Base-by-base conservation (phyloP, 2,888 invertebrate genomes). In the Camponotus fellah region DNA sequence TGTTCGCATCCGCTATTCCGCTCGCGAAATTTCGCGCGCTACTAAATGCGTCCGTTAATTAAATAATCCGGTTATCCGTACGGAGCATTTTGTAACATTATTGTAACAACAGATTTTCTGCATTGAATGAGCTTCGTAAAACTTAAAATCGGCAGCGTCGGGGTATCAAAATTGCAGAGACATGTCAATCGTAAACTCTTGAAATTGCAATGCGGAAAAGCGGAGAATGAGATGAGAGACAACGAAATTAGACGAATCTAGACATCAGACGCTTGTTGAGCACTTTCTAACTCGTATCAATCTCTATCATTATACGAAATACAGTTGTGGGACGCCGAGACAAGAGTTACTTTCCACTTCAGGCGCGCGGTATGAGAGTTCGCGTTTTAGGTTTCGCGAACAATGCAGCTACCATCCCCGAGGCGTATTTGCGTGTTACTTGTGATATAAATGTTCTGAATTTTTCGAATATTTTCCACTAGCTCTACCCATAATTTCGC, bases 201-300 rank as follows among this genome's bases (percentile, higher is more conserved):
- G 53, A 72, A 77, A 77, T 21, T 49, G 56, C 46, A 26, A 10
- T 14, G 74, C 17, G 37, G 65, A 74, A 40, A 79, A 46, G 76
- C 40, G 58, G 17, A n/a, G 86, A 85, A 83, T 76, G 79, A 81
- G 83, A 79, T 66, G 71, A 85, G 83, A 82, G 82, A 86, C 88
- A 90, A 89, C 82, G 88, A 90, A 84, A 83, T 84, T 87, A 83
- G 75, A 68, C 83, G 76, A 85, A 84, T 85, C 82, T 56, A 66
- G 46, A n/a, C 21, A 62, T 40, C 62, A 64, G 56, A 84, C 49
- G 65, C 68, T 77, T 83, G 64, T 62, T 82, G 77, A 74, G 40
- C 69, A 65, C 72, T 79, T 89, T 71, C 84, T 89, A 90, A 91
- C 89, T 90, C 88, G 77, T 87, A 91, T 91, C 91, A 91, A 91